Evolutionary conservation across 2,888 invertebrate genomes (phyloP), one percentile per base, ranked within the genome.

Genomic region (Eueremaeus valkanovi): DNA sequence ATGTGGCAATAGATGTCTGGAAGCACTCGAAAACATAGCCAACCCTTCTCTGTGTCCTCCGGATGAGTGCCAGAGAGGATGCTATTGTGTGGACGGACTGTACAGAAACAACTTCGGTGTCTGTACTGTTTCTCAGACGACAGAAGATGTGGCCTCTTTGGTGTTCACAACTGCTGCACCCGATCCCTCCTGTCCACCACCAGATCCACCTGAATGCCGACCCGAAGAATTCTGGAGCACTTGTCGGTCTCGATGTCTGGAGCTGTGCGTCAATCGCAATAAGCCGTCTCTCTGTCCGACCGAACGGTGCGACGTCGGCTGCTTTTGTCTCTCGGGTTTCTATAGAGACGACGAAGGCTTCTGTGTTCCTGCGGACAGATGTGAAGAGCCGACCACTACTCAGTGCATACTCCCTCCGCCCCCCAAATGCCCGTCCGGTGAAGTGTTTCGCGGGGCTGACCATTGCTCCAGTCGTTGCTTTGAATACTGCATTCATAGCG

Each of bases 1-100:
- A 27, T 58, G 58, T 24, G 58, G 58, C 24, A 58, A 51, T 18
- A 51, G 21, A 51, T 51, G 51, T 51, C 51, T 18, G 51, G 51
- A n/a, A 18, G 6, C n/a, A 51, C 5, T 18, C 5, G 5, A n/a
- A 5, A 9, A 6, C 51, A 51, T n/a, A 51, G 51, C 5, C 6
- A 16, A 21, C 16, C 18, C 51, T 6, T 51, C 18, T 9, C 5
- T n/a, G 5, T 51, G 18, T 51, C 9, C 5, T 51, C 6, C 6
- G 5, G 8, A 6, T n/a, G 51, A 51, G 18, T 51, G 51, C 51
- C 5, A 51, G 16, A 18, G n/a, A 6, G 51, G 51, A 5, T 51
- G 51, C 16, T 51, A 9, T 18, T 51, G 51, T 51, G 5, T n/a
- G 18, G 9, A 51, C 5, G 18, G 51, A 51, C 18, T 51, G 21